Base-by-base conservation (phyloP, 2,113 vertebrate species). In the Pterocles burchelli region DNA sequence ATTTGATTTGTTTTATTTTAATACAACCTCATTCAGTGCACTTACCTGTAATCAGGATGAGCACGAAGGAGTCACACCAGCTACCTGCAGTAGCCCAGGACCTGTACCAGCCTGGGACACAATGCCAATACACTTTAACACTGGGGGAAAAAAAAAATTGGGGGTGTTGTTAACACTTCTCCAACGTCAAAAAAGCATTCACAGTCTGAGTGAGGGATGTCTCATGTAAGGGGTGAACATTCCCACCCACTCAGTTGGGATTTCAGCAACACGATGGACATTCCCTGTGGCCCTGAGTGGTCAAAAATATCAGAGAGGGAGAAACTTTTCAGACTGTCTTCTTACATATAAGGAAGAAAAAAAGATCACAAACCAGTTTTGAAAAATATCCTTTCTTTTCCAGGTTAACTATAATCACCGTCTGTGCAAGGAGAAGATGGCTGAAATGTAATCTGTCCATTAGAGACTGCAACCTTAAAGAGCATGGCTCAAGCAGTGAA, bases 401-500 rank as follows among this genome's bases (percentile, higher is more conserved):
- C 61, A 41, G 67, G 43, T 54, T 36, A 55, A 20, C 33, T 72
- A 1, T 20, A 9, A 51, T 75, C 33, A 29, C 28, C 29, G 66
- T 52, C 46, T 38, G 22, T 28, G 36, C 20, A 41, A 70, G 76
- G 38, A 89, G 78, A 72, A 62, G 36, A 66, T 51, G 74, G 43
- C 28, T 88, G 74, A 74, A 82, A 75, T 43, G 29, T 59, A 19
- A 55, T 33, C 61, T 67, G 22, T 18, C 66, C 22, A 3, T 55
- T 38, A 58, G 62, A 43, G 29, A 21, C 14, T 28, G 55, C 51
- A 62, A 15, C 74, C 61, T 90, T 59, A 41, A 62, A 49, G 51
- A 58, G 24, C 0, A 0, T 5, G 36, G 81, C 61, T 54, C 1
- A 1, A 43, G 29, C 48, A 67, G 19, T 59, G 81, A 33, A 41